Evolutionary conservation across 1,140 invertebrate species (phyloP).

Genomic region (Conus betulinus): DNA sequence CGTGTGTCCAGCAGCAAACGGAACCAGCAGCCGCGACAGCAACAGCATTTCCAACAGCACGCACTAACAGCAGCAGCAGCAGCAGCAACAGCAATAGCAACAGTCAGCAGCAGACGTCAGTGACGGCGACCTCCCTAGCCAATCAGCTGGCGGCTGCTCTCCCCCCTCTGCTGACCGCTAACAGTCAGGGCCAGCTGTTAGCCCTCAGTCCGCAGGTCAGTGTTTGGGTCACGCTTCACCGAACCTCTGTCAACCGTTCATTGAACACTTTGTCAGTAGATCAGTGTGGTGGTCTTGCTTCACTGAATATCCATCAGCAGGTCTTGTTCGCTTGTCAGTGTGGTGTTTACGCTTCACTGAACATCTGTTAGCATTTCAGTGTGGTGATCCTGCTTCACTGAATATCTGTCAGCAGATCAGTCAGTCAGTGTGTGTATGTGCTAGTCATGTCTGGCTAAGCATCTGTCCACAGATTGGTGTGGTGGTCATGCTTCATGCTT

Average conservation of each 20-base stretch:
- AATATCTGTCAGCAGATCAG: too few species aligned
- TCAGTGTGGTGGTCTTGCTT: not conserved
- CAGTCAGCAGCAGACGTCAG: constrained; percentile 43
- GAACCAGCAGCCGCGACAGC: not conserved
- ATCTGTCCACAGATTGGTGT: too few species aligned
- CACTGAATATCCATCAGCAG: not conserved
- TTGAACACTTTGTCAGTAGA: not conserved
- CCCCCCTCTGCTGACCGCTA: constrained; percentile 81
- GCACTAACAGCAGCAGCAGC: constrained; percentile 19
- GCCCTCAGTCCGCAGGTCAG: constrained; percentile 77
- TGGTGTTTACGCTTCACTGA: too few species aligned
- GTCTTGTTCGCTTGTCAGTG: too few species aligned
- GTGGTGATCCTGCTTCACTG: too few species aligned
- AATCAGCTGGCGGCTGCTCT: constrained; percentile 77
- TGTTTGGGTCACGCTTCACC: not conserved
- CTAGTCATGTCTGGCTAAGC: too few species aligned
- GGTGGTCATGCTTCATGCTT: too few species aligned
- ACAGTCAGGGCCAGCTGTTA: constrained; percentile 79
- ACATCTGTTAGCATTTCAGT: too few species aligned
- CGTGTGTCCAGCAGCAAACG: constrained; percentile 29
- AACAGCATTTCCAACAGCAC: constrained; percentile 1
- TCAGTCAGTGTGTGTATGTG: too few species aligned
- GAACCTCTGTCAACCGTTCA: too few species aligned
- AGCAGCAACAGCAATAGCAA: constrained; percentile 26
- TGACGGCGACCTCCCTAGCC: constrained; percentile 48